Percentiles rank a stretch among this genome's conserved stretches.
These are phyloP conservation scores for Mercenaria mercenaria DNA, from an alignment of 1,140 invertebrate genomes.

Conservation along the genomic window DNA sequence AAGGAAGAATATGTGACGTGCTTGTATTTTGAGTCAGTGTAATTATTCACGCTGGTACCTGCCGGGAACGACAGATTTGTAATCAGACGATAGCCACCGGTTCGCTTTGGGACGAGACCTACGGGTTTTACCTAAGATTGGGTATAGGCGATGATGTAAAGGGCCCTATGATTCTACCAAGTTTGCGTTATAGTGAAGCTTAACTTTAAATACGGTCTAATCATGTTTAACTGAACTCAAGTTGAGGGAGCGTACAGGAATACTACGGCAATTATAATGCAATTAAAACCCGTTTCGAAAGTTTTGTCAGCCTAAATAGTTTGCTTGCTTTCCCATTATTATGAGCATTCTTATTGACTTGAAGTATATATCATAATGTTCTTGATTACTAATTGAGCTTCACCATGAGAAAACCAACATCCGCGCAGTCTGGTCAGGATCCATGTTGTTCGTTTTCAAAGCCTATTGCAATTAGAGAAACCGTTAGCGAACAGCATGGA, in stretches of 20 bases:
- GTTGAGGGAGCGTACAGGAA: neutral
- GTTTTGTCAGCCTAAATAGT: too few relatives aligned
- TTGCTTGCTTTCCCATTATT: too few relatives aligned
- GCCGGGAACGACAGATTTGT: slow-evolving; percentile 38
- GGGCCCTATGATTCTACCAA: neutral
- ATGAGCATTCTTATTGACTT: too few relatives aligned
- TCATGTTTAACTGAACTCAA: neutral
- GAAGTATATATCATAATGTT: too few relatives aligned
- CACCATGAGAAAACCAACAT: too few relatives aligned
- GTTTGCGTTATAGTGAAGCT: neutral
- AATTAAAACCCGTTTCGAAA: neutral
- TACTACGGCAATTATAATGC: neutral
- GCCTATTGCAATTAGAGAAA: too few relatives aligned
- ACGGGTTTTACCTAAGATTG: neutral
- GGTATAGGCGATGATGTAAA: neutral
- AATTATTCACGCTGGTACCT: slow-evolving; percentile 10
- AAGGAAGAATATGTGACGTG: slow-evolving; percentile 39
- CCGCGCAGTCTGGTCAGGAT: too few relatives aligned
- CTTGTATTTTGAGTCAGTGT: slow-evolving; percentile 20
- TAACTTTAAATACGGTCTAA: neutral
- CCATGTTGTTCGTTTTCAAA: too few relatives aligned
- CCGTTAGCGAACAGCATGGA: too few relatives aligned
- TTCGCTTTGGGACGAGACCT: neutral
- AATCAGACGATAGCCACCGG: neutral
- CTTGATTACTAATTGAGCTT: too few relatives aligned